Evolutionary conservation across 2,888 invertebrate genomes (phyloP).

Genomic region (Brenthis daphne): DNA sequence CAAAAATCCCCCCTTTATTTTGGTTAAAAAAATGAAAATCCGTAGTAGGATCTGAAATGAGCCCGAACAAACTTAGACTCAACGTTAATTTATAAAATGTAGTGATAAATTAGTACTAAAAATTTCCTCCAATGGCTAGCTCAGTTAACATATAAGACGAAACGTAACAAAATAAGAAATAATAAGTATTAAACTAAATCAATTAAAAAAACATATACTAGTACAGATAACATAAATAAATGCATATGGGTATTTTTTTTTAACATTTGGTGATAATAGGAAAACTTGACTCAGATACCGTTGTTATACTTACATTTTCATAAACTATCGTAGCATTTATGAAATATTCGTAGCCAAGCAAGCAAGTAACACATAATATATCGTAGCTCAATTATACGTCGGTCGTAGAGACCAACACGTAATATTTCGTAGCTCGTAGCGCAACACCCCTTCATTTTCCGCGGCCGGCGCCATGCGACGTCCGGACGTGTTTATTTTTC

Average conservation of each 20-base stretch:
- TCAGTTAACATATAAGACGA: no score
- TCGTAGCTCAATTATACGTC: conserved; percentile 16
- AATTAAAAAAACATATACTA: neutral
- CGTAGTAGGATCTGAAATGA: no score
- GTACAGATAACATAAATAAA: neutral
- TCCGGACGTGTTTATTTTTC: conserved; percentile 80
- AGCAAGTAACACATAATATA: conserved; percentile 21
- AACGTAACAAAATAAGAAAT: no score
- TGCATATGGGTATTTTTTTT: no score
- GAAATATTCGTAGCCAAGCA: neutral
- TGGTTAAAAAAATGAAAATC: no score
- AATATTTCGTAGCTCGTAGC: conserved; percentile 31
- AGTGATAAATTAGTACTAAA: no score
- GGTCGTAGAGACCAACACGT: conserved; percentile 18
- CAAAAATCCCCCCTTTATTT: no score
- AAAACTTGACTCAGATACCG: no score
- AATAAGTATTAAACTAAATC: neutral
- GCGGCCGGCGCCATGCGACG: conserved; percentile 70
- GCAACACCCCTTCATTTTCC: conserved; percentile 66
- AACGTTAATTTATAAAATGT: no score
- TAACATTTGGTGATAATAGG: no score
- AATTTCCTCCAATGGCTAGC: no score
- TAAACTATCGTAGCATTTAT: neutral
- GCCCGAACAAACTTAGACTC: no score
- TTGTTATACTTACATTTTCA: neutral